These are phyloP conservation scores for Aptenodytes forsteri DNA, from an alignment of 2,113 vertebrate species.

Conservation along the genomic window DNA sequence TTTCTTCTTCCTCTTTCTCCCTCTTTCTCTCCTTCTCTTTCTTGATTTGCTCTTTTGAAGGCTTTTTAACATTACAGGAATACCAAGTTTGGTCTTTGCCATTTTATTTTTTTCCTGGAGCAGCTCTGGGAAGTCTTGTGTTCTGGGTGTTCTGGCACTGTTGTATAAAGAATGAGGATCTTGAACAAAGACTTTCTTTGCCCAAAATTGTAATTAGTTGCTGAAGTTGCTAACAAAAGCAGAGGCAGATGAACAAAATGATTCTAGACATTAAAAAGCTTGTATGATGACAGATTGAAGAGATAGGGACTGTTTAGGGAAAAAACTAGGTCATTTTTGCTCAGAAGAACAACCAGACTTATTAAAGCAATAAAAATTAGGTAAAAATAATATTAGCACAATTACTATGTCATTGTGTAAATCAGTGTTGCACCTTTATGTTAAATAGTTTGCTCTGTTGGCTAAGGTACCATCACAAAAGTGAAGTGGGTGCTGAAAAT, in stretches of 20 bases:
- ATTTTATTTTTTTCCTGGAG: not conserved
- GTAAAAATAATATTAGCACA: not conserved
- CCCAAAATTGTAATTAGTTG: slow-evolving; percentile 35
- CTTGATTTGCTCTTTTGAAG: not conserved
- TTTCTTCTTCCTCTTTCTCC: not conserved
- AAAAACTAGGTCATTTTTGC: not conserved
- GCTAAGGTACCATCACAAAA: not conserved
- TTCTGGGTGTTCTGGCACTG: slow-evolving; percentile 22
- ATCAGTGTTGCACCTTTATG: not conserved
- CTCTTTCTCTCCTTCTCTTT: not conserved
- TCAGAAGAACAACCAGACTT: not conserved
- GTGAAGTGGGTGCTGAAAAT: not conserved
- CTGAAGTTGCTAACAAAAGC: slow-evolving; percentile 54
- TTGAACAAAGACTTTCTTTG: slow-evolving; percentile 49
- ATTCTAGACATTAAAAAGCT: slow-evolving; percentile 34
- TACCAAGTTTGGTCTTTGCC: not conserved
- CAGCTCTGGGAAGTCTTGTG: not conserved
- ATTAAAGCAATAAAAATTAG: not conserved
- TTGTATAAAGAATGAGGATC: slow-evolving; percentile 10
- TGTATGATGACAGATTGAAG: slow-evolving; percentile 14
- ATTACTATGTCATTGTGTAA: not conserved
- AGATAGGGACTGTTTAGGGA: not conserved
- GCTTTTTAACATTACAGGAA: not conserved
- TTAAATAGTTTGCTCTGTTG: not conserved
- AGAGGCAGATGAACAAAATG: slow-evolving; percentile 19